Conservation (phyloP, 2,113 vertebrate species). For the Eupsittula cactorum region DNA sequence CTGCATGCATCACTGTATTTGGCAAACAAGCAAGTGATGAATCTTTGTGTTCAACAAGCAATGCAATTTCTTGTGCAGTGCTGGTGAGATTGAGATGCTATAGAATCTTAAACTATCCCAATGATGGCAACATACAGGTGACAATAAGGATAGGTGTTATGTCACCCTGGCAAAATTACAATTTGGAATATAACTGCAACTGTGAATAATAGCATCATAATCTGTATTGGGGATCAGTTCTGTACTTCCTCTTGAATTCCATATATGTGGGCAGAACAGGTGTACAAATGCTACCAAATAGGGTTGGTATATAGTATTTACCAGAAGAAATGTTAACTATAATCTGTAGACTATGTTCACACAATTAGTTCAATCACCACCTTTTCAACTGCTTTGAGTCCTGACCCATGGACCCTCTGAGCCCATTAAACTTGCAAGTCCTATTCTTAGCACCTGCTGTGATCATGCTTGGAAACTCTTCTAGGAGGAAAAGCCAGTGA, state of each 20-base stretch:
- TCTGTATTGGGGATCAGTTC: background rate
- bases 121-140: background rate
- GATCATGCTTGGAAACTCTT: background rate
- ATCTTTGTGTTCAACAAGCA: background rate
- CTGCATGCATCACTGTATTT: background rate
- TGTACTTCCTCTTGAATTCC: background rate
- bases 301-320: background rate
- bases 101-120: background rate
- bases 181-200: background rate
- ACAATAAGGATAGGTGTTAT: background rate
- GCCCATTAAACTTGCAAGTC: background rate
- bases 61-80: background rate
- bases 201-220: background rate
- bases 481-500: background rate
- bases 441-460: background rate
- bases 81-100: background rate
- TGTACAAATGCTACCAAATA: background rate
- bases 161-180: background rate
- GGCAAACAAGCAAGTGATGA: background rate
- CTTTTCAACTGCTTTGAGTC: background rate
- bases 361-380: background rate
- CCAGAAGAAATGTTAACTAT: background rate
- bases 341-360: too few relatives aligned
- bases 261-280: accelerated
- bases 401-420: background rate